Evolutionary conservation across 2,888 invertebrate genomes (phyloP).

Genomic region (Zygogramma bicolorata): DNA sequence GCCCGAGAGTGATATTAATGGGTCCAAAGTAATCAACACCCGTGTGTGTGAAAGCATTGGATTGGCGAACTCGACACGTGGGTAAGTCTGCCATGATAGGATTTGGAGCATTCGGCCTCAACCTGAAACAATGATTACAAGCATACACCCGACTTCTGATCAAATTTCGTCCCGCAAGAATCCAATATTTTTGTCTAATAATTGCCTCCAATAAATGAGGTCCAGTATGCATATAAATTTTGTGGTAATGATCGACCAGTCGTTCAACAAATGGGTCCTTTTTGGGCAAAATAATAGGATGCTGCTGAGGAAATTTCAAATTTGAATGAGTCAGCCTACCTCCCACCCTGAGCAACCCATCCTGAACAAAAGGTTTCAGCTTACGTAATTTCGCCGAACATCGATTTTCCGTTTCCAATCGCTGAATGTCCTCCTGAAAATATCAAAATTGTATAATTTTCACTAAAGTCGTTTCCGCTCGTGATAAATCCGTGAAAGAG

Average conservation of each 20-base stretch:
- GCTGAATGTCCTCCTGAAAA: background rate
- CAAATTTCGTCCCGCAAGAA: constrained; percentile 5
- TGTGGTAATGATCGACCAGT: constrained; percentile 5
- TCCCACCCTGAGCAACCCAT: background rate
- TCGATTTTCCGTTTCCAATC: background rate
- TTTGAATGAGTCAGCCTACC: background rate
- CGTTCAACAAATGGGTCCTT: background rate
- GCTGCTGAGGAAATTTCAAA: background rate
- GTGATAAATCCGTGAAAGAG: background rate
- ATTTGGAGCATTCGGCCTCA: background rate
- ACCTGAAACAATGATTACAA: constrained; percentile 15
- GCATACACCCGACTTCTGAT: constrained; percentile 1
- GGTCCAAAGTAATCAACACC: constrained; percentile 27
- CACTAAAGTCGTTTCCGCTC: background rate
- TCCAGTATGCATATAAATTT: background rate
- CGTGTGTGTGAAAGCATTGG: constrained; percentile 12
- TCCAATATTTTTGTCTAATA: constrained; percentile 22
- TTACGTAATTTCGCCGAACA: background rate
- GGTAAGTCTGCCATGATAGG: constrained; percentile 25
- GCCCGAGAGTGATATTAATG: constrained; percentile 7
- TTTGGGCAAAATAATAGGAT: background rate
- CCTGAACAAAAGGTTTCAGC: background rate
- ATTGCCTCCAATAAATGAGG: background rate
- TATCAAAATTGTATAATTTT: background rate
- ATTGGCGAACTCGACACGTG: background rate